phyloP scores from a whole-genome alignment of 2,113 vertebrate species.

The Myrmecophaga tridactyla region DNA sequence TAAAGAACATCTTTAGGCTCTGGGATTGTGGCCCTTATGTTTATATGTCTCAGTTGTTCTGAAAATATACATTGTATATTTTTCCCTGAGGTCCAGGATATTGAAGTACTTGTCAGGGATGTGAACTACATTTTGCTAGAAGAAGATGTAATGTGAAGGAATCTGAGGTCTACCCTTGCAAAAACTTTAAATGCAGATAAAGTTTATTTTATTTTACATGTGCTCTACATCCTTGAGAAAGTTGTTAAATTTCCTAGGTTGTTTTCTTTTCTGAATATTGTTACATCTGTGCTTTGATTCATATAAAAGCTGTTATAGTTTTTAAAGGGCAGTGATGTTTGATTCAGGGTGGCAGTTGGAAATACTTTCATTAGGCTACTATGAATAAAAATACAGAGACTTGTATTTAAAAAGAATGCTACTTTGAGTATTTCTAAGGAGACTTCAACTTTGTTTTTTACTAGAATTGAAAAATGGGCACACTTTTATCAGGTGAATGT shows the following conservation, averaged over 20 bases:
- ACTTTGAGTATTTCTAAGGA: not conserved
- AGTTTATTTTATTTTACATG: conserved; percentile 17
- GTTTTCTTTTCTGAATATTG: conserved; percentile 28
- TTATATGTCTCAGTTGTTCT: not conserved
- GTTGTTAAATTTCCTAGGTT: not conserved
- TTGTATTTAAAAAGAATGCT: conserved; percentile 20
- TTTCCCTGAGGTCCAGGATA: not conserved
- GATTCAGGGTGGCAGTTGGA: not conserved
- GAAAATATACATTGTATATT: not conserved
- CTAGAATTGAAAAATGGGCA: not conserved
- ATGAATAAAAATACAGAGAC: conserved; percentile 9
- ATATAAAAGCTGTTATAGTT: not conserved
- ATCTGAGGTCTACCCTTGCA: not conserved
- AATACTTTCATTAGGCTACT: not conserved
- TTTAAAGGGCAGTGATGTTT: conserved; percentile 21
- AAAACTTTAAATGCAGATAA: not conserved
- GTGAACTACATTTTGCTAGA: conserved; percentile 4
- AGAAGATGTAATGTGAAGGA: not conserved
- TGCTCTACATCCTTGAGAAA: not conserved
- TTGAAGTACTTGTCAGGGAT: not conserved
- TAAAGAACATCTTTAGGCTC: not conserved
- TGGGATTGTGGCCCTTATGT: not conserved
- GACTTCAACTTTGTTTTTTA: not conserved
- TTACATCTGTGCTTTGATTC: conserved; percentile 42
- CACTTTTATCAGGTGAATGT: not conserved